phyloP scores from a whole-genome alignment of 2,797 vertebrate genomes.

The Emys orbicularis region DNA sequence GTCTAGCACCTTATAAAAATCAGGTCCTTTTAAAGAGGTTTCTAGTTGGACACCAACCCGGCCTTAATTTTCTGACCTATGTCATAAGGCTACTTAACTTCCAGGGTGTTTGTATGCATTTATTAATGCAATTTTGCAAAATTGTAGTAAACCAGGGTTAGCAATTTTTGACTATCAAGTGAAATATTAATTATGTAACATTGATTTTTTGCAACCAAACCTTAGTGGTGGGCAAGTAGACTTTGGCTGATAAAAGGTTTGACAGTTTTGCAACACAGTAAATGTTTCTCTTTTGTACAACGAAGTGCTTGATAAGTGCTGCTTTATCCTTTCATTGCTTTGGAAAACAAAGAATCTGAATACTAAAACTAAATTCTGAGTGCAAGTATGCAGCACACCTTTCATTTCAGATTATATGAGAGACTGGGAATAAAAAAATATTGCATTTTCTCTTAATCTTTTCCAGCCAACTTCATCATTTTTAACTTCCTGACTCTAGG shows the following conservation, averaged over 20 bases:
- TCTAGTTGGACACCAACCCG: not conserved
- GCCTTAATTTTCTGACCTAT: not conserved
- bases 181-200: not conserved
- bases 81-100: not conserved
- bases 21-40: not conserved
- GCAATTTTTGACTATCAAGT: not conserved
- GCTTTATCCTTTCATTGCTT: not conserved
- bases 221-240: not conserved
- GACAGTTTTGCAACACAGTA: not conserved
- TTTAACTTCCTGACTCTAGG: not conserved
- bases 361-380: not conserved
- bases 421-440: not conserved
- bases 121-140: not conserved
- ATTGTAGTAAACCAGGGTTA: not conserved
- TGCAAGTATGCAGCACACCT: not conserved
- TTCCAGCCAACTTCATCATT: not conserved
- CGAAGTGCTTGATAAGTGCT: not conserved
- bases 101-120: not conserved
- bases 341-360: not conserved
- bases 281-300: not conserved
- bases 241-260: not conserved
- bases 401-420: not conserved
- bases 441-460: not conserved
- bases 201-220: not conserved
- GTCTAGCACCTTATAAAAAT: not conserved